phyloP scores from a whole-genome alignment of 2,888 invertebrate species.

The Meloe dianella region DNA sequence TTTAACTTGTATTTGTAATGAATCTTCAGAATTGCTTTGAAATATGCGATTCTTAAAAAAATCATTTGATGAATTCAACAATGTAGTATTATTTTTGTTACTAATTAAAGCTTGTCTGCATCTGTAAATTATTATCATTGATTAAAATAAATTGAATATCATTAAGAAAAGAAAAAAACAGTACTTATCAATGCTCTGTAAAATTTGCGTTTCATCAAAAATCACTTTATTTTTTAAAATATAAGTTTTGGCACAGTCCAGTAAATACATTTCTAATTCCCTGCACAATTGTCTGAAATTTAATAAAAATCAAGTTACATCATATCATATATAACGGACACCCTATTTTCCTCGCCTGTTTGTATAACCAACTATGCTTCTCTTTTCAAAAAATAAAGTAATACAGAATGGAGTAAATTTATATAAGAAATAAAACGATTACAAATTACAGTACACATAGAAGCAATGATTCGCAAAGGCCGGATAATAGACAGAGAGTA shows the following conservation, averaged over 20 bases:
- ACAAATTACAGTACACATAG: too few species aligned
- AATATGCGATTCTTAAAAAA: slow-evolving; percentile 12
- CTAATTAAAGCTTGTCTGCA: slow-evolving; percentile 12
- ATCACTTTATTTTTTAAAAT: slow-evolving; percentile 18
- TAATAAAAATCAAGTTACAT: too few species aligned
- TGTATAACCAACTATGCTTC: too few species aligned
- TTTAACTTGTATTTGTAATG: not conserved
- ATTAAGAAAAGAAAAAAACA: not conserved
- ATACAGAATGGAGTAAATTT: too few species aligned
- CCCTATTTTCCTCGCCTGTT: too few species aligned
- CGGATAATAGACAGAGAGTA: too few species aligned
- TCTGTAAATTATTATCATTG: slow-evolving; percentile 13
- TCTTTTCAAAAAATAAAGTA: too few species aligned
- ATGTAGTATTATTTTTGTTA: not conserved
- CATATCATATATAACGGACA: too few species aligned
- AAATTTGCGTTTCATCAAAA: slow-evolving; percentile 17
- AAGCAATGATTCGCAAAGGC: too few species aligned
- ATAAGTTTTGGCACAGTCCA: slow-evolving; percentile 21
- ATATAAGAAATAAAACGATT: too few species aligned
- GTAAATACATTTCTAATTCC: slow-evolving; percentile 22
- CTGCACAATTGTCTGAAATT: slow-evolving; percentile 19
- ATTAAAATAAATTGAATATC: not conserved
- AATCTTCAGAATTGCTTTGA: not conserved
- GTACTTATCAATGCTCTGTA: slow-evolving; percentile 23
- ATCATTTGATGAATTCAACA: not conserved